Evolutionary conservation across 2,888 invertebrate genomes (phyloP), one percentile per base, ranked within the genome.

Genomic region (Uloborus plumipes): DNA sequence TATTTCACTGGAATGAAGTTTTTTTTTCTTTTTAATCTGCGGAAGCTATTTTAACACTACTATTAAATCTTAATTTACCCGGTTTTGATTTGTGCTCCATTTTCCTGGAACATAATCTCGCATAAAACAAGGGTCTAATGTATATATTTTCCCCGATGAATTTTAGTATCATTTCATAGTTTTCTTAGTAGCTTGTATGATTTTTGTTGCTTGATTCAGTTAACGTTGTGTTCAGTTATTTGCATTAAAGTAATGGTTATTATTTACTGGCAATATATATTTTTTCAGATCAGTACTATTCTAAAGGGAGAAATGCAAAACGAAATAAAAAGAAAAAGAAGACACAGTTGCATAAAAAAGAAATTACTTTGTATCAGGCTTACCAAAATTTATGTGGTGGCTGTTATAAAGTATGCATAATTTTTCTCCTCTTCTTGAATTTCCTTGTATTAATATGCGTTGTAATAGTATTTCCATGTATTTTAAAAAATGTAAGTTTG

Each of bases 341-440:
- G 86, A 91, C 91, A 74, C 90, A 93, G 66, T 94, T 94, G 0
- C 94, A 95, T 88, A 94, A 93, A 47, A 91, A 93, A 84, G 97
- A 98, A 88, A 94, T 95, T 62, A 92, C 94, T n/a, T 92, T 95
- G 89, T 94, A 94, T 87, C 97, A 98, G 89, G 96, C 96, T 0
- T 91, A 96, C 90, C 96, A 97, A 89, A 95, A 95, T 88, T 93
- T 98, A 91, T 96, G 96, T 89, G 98, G 97, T 0, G 98, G 97
- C 9, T 97, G 95, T 89, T 97, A 95, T 88, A 97, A 97, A 70
- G 84, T 84, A 69, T 39, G 11, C 11, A 39, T 39, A 39, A 39
- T 39, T 39, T 39, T 9, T 39, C 26, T 26, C 26, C 4, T 26
- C 4, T 2, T 3, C 2, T 26, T 26, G 26, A 3, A 4, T 26